phyloP scores from a whole-genome alignment of 1,140 invertebrate species.

The Drosophila quadrilineata region DNA sequence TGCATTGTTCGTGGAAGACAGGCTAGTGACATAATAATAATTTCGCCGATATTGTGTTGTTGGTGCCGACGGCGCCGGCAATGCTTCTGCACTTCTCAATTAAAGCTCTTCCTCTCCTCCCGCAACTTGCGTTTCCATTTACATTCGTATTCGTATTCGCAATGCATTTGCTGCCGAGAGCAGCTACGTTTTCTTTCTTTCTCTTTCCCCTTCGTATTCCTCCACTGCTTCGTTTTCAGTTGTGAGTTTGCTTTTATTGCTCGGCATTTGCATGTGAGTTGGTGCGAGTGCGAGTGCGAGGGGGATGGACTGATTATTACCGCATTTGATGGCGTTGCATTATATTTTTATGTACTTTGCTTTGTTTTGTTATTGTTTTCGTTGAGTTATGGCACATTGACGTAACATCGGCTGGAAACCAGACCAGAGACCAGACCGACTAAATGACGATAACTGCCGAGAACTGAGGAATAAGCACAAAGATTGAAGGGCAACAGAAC shows the following conservation, averaged over 20 bases:
- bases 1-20: no score
- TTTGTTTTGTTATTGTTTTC: conserved; percentile 38
- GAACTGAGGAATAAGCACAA: conserved; percentile 15
- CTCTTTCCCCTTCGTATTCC: no score
- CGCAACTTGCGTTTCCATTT: background rate
- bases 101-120: conserved; percentile 13
- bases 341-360: conserved; percentile 18
- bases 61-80: conserved; percentile 40
- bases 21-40: conserved; percentile 71
- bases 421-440: background rate
- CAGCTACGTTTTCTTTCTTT: conserved; percentile 3
- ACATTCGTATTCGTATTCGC: conserved; percentile 33
- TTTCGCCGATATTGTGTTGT: conserved; percentile 18
- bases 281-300: conserved; percentile 26
- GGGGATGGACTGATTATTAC: conserved; percentile 61
- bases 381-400: conserved; percentile 65
- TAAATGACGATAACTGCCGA: conserved; percentile 3
- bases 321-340: conserved; percentile 64
- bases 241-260: conserved; percentile 30
- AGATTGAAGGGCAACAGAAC: conserved; percentile 9
- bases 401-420: conserved; percentile 50
- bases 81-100: conserved; percentile 40
- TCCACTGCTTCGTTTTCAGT: conserved; percentile 10
- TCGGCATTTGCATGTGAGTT: conserved; percentile 12
- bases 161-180: conserved; percentile 16